These are phyloP conservation scores for Anniella stebbinsi DNA, from an alignment of 2,797 vertebrate genomes.

Conservation along the genomic window DNA sequence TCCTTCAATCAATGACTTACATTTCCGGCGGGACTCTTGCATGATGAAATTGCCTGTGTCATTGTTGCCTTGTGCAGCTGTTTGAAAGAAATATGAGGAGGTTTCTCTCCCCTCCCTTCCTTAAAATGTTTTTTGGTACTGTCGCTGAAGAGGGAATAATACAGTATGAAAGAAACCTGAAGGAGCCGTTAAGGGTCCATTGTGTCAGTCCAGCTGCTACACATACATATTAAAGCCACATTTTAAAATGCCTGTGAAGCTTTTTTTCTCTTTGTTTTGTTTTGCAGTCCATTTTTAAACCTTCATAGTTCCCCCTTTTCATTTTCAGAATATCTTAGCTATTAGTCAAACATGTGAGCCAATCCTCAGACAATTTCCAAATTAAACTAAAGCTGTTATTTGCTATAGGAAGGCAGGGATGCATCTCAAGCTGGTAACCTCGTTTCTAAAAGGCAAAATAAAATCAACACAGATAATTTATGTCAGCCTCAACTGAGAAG, in stretches of 20 bases:
- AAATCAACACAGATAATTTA: not conserved
- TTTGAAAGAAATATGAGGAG: constrained; percentile 65
- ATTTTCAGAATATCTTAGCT: constrained; percentile 38
- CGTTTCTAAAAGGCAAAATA: constrained; percentile 8
- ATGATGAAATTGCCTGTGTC: constrained; percentile 48
- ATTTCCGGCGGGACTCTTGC: constrained; percentile 57
- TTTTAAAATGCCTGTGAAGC: constrained; percentile 78
- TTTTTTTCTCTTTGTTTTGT: constrained; percentile 67
- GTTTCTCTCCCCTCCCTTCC: constrained; percentile 31
- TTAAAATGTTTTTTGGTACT: constrained; percentile 60
- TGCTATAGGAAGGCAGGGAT: constrained; percentile 14
- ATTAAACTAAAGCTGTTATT: constrained; percentile 40
- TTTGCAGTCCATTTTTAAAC: constrained; percentile 59
- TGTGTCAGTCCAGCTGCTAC: constrained; percentile 79
- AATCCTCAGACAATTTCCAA: constrained; percentile 39
- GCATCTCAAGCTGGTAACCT: constrained; percentile 11
- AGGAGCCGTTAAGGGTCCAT: constrained; percentile 78
- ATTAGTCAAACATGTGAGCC: constrained; percentile 30
- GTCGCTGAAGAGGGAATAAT: constrained; percentile 59
- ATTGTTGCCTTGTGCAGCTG: constrained; percentile 69
- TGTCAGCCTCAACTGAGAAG: constrained; percentile 22
- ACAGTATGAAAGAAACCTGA: constrained; percentile 78
- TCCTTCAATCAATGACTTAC: constrained; percentile 50
- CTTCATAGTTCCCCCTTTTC: constrained; percentile 60
- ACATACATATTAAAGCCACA: constrained; percentile 74